A percentile compares a stretch with the other conserved stretches of the same genome.
Conservation (phyloP, 2,888 invertebrate genomes). For the Odontocolon sp. region DNA sequence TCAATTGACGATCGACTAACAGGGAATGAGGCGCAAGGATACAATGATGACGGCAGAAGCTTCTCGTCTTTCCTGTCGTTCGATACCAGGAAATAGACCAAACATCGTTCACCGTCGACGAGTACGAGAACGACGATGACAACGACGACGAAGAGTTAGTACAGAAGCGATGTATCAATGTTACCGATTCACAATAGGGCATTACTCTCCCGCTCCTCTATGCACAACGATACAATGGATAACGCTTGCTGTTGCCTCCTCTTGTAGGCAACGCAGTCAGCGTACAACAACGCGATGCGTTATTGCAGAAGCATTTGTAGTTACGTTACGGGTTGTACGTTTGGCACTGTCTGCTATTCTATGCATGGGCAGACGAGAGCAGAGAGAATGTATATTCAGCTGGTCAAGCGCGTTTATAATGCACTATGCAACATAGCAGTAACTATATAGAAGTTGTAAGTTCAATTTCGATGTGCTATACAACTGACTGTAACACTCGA, state of each 20-base stretch:
- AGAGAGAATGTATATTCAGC: slow-evolving; percentile 1
- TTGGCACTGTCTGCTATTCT: slow-evolving; percentile 19
- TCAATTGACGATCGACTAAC: too few species aligned
- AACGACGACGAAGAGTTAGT: slow-evolving; percentile 31
- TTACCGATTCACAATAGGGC: slow-evolving; percentile 73
- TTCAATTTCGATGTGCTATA: neutral
- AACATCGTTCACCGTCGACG: slow-evolving; percentile 4
- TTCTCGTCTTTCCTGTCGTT: slow-evolving; percentile 12
- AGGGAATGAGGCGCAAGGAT: too few species aligned
- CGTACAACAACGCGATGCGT: slow-evolving; percentile 41
- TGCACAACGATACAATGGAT: slow-evolving; percentile 69
- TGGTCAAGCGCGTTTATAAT: slow-evolving; percentile 13
- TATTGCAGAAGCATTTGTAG: slow-evolving; percentile 41
- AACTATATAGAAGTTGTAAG: neutral
- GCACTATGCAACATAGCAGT: slow-evolving; percentile 1
- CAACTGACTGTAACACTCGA: slow-evolving; percentile 14
- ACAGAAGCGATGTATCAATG: slow-evolving; percentile 67
- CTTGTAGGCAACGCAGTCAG: slow-evolving; percentile 30
- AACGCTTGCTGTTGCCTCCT: slow-evolving; percentile 56
- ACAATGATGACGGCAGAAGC: neutral
- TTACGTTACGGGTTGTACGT: slow-evolving; percentile 28
- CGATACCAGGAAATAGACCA: slow-evolving; percentile 29
- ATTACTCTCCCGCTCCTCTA: slow-evolving; percentile 69
- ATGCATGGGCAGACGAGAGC: slow-evolving; percentile 6
- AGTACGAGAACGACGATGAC: slow-evolving; percentile 26